Conservation (phyloP, 2,797 vertebrate species). For the Tokudaia muenninki region DNA sequence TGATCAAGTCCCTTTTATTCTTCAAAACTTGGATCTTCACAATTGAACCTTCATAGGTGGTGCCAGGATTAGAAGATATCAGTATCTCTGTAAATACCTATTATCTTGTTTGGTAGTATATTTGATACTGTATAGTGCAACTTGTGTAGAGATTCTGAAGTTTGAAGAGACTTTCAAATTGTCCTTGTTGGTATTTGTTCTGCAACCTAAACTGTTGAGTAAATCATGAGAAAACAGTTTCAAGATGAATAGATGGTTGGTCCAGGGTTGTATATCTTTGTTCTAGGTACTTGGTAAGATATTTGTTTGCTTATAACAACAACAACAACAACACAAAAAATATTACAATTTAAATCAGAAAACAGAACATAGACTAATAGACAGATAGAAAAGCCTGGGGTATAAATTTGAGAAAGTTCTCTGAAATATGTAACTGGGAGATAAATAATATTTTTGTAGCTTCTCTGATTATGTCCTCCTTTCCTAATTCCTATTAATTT, state of each 20-base stretch:
- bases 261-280: background rate
- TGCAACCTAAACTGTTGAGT: background rate
- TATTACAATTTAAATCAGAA: background rate
- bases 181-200: background rate
- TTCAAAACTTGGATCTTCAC: background rate
- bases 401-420: background rate
- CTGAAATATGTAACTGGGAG: background rate
- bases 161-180: constrained; percentile 27
- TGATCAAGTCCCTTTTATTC: background rate
- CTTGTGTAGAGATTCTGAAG: background rate
- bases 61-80: background rate
- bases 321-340: background rate
- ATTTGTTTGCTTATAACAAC: constrained; percentile 30
- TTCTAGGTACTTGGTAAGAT: background rate
- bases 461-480: background rate
- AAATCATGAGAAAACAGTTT: background rate
- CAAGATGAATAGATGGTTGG: background rate
- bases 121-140: background rate
- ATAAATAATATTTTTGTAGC: background rate
- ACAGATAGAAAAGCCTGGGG: background rate
- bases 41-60: background rate
- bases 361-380: background rate
- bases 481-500: background rate
- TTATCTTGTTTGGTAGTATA: background rate
- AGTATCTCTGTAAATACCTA: background rate